Conservation (phyloP, 30 jellyfish, hydroid and myxozoan species). For the Rhopilema esculentum region DNA sequence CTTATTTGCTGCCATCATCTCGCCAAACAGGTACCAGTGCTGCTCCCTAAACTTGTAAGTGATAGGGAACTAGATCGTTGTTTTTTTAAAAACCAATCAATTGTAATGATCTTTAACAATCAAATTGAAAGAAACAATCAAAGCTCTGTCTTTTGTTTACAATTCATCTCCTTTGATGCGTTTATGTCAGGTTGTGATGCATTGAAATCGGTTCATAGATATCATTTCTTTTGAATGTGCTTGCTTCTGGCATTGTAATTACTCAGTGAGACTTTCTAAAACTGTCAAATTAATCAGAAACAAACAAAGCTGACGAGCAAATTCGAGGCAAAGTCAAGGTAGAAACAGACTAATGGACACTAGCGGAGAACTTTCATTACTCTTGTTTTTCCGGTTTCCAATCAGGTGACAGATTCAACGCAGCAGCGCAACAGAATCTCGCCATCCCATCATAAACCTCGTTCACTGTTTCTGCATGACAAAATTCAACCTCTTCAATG, state of each 20-base stretch:
- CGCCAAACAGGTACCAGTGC: background rate
- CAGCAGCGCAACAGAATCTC: too few species aligned
- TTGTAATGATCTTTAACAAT: background rate
- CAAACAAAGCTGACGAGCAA: background rate
- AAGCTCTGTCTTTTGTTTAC: background rate
- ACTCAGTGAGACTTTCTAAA: background rate
- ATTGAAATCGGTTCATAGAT: background rate
- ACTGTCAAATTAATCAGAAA: background rate
- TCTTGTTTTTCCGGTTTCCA: too few species aligned
- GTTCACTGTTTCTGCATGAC: too few species aligned
- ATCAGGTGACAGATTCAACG: too few species aligned
- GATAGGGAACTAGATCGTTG: background rate
- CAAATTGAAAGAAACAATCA: background rate
- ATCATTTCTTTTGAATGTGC: background rate
- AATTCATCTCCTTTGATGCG: background rate
- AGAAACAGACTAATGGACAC: too few species aligned
- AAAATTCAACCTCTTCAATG: too few species aligned
- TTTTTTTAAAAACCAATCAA: background rate
- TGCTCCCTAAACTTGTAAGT: background rate
- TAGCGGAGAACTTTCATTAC: too few species aligned
- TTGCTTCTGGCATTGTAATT: background rate
- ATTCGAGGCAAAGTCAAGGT: background rate
- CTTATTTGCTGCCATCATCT: background rate
- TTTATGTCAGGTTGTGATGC: background rate
- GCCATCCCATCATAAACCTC: too few species aligned